phyloP scores from a whole-genome alignment of 35 echinoderm and acorn worm species.

The Chiridota heheva region DNA sequence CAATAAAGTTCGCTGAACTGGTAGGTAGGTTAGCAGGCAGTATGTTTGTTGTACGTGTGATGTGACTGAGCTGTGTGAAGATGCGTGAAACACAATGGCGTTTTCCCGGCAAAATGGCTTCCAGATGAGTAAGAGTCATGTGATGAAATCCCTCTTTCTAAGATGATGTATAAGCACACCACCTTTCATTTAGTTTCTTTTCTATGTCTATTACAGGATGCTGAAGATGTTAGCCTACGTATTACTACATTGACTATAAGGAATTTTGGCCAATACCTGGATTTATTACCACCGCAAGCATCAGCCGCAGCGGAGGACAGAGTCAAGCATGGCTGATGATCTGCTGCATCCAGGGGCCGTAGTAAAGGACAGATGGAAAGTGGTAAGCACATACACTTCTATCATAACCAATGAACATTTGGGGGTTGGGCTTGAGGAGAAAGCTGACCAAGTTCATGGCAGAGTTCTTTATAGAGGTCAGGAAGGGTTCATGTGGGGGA shows the following conservation, averaged over 20 bases:
- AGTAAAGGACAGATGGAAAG: slow-evolving; percentile 99
- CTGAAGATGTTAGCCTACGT: slow-evolving; percentile 51
- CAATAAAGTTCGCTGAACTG: too few relatives aligned
- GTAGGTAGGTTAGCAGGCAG: too few relatives aligned
- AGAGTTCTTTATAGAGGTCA: background rate
- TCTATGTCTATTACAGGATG: slow-evolving; percentile 35
- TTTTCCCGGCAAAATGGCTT: too few relatives aligned
- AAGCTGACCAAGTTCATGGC: background rate
- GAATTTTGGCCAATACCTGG: slow-evolving; percentile 53
- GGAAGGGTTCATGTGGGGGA: background rate
- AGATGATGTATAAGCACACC: too few relatives aligned
- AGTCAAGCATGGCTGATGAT: slow-evolving; percentile 91
- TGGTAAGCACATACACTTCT: slow-evolving; percentile 55
- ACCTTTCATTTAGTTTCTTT: too few relatives aligned
- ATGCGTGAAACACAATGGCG: too few relatives aligned
- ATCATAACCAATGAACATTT: background rate
- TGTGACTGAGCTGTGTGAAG: too few relatives aligned
- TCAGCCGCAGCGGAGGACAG: slow-evolving; percentile 45
- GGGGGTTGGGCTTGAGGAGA: background rate
- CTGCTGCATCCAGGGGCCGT: slow-evolving; percentile 97
- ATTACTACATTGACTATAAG: slow-evolving; percentile 30
- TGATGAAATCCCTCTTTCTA: too few relatives aligned
- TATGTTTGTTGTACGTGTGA: too few relatives aligned
- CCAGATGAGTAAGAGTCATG: too few relatives aligned
- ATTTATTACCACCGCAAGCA: slow-evolving; percentile 49